phyloP scores from a whole-genome alignment of 2,888 invertebrate species.

The Archips crataeganus region DNA sequence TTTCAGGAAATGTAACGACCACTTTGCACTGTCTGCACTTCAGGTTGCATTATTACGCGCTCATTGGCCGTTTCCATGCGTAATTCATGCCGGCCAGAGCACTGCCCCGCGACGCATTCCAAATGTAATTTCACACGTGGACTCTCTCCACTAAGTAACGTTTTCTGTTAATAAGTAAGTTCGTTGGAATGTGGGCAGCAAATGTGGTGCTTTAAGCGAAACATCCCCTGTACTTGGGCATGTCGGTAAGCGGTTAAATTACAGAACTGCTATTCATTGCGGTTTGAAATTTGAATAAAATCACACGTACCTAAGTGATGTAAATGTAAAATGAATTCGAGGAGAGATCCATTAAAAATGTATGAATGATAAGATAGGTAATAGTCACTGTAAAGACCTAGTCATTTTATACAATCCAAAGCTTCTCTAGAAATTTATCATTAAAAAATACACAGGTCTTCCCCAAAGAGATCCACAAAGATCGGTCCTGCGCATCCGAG shows the following conservation, averaged over 20 bases:
- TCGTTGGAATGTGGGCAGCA: conserved; percentile 15
- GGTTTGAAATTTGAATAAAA: no score
- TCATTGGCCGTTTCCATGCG: conserved; percentile 72
- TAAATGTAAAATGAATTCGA: no score
- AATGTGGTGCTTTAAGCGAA: not conserved
- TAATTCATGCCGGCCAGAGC: conserved; percentile 69
- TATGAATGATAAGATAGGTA: no score
- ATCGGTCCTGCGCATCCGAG: no score
- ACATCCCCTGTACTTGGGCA: not conserved
- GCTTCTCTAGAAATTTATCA: no score
- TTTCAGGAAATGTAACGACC: not conserved
- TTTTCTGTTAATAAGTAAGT: conserved; percentile 45
- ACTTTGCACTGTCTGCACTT: conserved; percentile 49
- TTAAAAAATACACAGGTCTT: no score
- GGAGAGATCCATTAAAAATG: no score
- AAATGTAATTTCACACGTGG: conserved; percentile 76
- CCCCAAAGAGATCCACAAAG: no score
- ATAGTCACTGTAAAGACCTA: no score
- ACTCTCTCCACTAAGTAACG: conserved; percentile 53
- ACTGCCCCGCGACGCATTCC: conserved; percentile 67
- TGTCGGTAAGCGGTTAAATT: not conserved
- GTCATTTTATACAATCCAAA: no score
- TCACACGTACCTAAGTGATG: no score
- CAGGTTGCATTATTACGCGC: conserved; percentile 66
- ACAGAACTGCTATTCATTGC: not conserved